Base-by-base conservation (phyloP, 1,140 invertebrate genomes). In the Cherax quadricarinatus region DNA sequence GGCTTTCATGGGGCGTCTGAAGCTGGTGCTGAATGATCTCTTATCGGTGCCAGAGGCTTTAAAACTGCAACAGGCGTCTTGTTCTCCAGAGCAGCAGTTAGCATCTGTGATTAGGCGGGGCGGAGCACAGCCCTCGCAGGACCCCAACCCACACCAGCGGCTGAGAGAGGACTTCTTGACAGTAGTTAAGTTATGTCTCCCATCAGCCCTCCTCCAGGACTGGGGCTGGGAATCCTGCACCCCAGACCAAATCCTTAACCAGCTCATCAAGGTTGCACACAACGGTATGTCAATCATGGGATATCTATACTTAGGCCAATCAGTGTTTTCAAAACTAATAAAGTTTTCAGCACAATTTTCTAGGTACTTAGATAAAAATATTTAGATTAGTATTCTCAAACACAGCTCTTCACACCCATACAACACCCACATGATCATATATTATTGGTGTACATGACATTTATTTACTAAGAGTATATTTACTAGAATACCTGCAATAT, bases 211-310 rank as follows among this genome's bases (percentile, higher is more conserved):
- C 18, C 14, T 83, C 3, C 24, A 75, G 66, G 88, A 83, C 80
- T 90, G 81, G 66, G 88, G 88, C 5, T 90, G 88, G 88, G n/a
- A 90, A 6, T 48, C 80, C 5, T 90, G 88, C 88, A 75, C 62
- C 30, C 82, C 88, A 16, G 88, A 90, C 6, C 60, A 82, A 21
- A 90, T 90, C 30, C 88, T 90, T 30, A 41, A 83, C 21, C 88
- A 90, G 30, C 88, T 90, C 60, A 73, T 90, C 24, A 70, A 57
- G 21, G 49, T 80, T 9, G 51, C 86, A 21, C 53, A 80, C 12
- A 78, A 88, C n/a, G 86, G 86, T 88, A 75, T 75, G 70, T 75
- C n/a, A 75, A 9, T 70, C 18, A n/a, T 18, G 30, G 10, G 18
- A 18, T 18, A 70, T 57, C 12, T 57, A 57, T 10, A 57, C 53